Evolutionary conservation across 2,797 vertebrate genomes (phyloP), one percentile per base, ranked within the genome.

Genomic region (Limnodromus scolopaceus): DNA sequence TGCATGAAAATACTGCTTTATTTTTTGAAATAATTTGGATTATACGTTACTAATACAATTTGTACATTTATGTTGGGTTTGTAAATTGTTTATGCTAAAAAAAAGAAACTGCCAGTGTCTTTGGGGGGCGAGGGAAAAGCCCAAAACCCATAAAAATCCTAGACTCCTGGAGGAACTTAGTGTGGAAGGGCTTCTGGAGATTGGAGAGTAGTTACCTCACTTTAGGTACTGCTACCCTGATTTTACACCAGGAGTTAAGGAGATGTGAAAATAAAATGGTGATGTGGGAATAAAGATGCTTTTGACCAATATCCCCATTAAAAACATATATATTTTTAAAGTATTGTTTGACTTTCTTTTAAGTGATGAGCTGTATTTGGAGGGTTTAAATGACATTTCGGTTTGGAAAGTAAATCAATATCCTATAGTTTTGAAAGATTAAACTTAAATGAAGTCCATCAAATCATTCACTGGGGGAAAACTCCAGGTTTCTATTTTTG

Each of bases 121-220:
- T 81, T 16, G 10, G 19, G 5, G 0, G 7, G 1, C 10, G 5
- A 0, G 7, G 2, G 20, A 16, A 6, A 4, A 27, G 5, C 12
- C 7, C 4, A 10, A 6, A 38, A 6, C 18, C 7, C 3, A 18
- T 13, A 48, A 27, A 85, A 72, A 55, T 58, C 19, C 11, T 7
- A 1, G 5, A 45, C 5, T 45, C 5, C 46, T 22, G 20, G 25
- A 81, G 11, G 32, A 88, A 11, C 3, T 41, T 55, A 17, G 15
- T 23, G 16, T 43, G 36, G 49, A 83, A 69, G 2, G 19, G 17
- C 7, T 87, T 49, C 27, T 58, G 55, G 30, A 76, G 25, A 4
- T 2, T 25, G 38, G n/a, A 61, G 51, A 71, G 32, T 39, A 36
- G 18, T 34, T 64, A 46, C 10, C 14, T 55, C 17, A 34, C 45